Evolutionary conservation across 1,140 invertebrate genomes (phyloP), one percentile per base, ranked within the genome.

Genomic region (Neuroterus valhalla): DNA sequence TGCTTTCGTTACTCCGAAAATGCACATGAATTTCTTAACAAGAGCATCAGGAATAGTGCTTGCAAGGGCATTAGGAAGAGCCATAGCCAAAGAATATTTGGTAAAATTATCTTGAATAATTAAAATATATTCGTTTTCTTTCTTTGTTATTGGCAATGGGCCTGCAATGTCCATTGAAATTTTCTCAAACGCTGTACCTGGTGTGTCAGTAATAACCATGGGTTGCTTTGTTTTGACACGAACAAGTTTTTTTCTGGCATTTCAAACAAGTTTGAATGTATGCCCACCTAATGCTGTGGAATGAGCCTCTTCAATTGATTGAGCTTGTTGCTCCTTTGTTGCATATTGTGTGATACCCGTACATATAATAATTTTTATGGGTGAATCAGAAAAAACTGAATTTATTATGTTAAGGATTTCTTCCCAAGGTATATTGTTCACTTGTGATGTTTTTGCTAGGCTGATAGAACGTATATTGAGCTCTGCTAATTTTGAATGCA

Each of bases 21-120:
- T 43, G 43, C 69, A 73, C n/a, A 79, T 66, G 11, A 74, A 74
- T 21, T 62, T 42, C 19, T 76, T 76, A 2, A 70, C 43, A 17
- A 78, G 55, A 10, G 70, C 67, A 46, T 86, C 70, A 0, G 70
- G 70, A 2, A 72, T 71, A 1, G 67, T 17, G 2, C 10, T 1
- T 0, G 71, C 42, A 2, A 15, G n/a, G 0, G 62, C 31, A 21
- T 75, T 68, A 0, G 1, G n/a, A 1, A 79, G 14, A 0, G 72
- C 72, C 0, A 75, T 50, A 0, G 72, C 72, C 0, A 78, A 6
- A 12, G 66, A 80, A 70, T 71, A 78, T 74, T 82, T 77, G 0
- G 76, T 76, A 6, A 80, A 21, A 10, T 31, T 31, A 5, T 31
- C 26, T 31, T 31, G 26, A 31, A 31, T 31, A 5, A 2, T 31